phyloP scores from a whole-genome alignment of 1,140 invertebrate genomes.

The Eupeodes corollae region DNA sequence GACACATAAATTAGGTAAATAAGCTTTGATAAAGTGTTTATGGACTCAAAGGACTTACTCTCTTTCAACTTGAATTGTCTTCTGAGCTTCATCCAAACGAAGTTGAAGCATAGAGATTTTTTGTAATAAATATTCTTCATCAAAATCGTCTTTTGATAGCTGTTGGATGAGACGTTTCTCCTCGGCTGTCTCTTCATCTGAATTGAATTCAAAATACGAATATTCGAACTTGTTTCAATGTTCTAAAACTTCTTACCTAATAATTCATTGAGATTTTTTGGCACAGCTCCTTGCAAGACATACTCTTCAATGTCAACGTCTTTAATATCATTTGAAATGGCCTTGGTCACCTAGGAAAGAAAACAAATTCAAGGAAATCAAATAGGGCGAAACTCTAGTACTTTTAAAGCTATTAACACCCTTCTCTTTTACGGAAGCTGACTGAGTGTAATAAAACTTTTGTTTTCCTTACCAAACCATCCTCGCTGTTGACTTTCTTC shows the following conservation, averaged over 20 bases:
- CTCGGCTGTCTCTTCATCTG: constrained; percentile 28
- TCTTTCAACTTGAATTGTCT: constrained; percentile 57
- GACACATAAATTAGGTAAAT: constrained; percentile 1
- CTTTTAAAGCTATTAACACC: neutral
- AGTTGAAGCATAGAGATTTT: constrained; percentile 58
- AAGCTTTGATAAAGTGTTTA: no score
- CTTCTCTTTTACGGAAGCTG: constrained; percentile 14
- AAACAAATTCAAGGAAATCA: no score
- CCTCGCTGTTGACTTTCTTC: constrained; percentile 38
- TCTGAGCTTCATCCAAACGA: constrained; percentile 61
- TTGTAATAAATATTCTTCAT: constrained; percentile 51
- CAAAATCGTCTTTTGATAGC: constrained; percentile 39
- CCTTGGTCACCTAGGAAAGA: constrained; percentile 7
- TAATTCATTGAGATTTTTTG: constrained; percentile 45
- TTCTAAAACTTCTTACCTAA: constrained; percentile 24
- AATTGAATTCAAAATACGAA: constrained; percentile 13
- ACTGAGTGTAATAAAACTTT: no score
- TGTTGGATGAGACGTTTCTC: constrained; percentile 35
- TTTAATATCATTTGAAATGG: constrained; percentile 21
- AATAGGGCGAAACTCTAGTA: no score
- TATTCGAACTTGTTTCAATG: neutral
- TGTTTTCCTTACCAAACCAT: constrained; percentile 30
- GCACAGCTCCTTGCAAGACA: constrained; percentile 50
- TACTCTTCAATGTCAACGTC: constrained; percentile 52
- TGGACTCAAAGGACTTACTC: no score